phyloP scores from a whole-genome alignment of 2,888 invertebrate species.

The Sarcophaga carnaria region DNA sequence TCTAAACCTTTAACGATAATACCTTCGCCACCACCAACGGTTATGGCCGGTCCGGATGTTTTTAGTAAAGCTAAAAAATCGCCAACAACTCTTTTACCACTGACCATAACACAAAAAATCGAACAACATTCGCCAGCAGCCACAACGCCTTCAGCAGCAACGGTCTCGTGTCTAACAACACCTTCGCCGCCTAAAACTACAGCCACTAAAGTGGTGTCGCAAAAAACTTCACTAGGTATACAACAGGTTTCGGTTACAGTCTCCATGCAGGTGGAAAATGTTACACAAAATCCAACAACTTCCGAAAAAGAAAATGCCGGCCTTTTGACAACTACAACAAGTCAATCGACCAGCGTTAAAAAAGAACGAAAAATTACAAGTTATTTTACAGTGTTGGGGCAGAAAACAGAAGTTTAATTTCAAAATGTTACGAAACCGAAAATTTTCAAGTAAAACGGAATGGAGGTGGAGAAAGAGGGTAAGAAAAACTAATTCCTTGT shows the following conservation, averaged over 20 bases:
- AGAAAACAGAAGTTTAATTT: constrained; percentile 75
- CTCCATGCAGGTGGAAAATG: constrained; percentile 76
- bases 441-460: too few relatives aligned
- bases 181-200: constrained; percentile 46
- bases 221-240: constrained; percentile 65
- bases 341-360: constrained; percentile 47
- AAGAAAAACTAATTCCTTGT: neutral
- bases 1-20: constrained; percentile 50
- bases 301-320: constrained; percentile 69
- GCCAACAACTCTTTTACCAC: constrained; percentile 46
- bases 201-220: constrained; percentile 60
- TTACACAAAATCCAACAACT: constrained; percentile 29
- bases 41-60: neutral
- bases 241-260: constrained; percentile 76
- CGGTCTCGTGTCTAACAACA: constrained; percentile 39
- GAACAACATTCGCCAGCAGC: constrained; percentile 51
- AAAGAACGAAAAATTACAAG: constrained; percentile 77
- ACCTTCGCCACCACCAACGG: constrained; percentile 48
- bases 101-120: constrained; percentile 54
- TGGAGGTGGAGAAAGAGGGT: constrained; percentile 2
- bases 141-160: constrained; percentile 14
- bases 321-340: constrained; percentile 32
- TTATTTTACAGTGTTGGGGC: constrained; percentile 78
- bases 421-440: constrained; percentile 65
- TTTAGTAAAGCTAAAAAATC: constrained; percentile 43